Evolutionary conservation across 2,797 vertebrate species (phyloP).

Genomic region (Lacerta bilineata): DNA sequence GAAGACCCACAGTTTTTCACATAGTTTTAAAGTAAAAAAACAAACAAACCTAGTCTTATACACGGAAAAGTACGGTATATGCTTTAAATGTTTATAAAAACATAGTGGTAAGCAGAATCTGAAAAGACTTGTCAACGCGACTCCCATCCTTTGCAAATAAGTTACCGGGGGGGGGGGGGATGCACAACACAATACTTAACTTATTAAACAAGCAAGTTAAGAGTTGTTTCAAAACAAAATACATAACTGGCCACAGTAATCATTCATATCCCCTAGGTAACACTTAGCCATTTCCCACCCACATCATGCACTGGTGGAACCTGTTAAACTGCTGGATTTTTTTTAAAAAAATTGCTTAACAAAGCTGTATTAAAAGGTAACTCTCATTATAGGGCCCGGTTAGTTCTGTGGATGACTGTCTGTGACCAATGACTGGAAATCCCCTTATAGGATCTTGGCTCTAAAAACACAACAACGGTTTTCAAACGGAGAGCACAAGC

Average conservation of each 20-base stretch:
- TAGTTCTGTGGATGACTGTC: slow-evolving; percentile 21
- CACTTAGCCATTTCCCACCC: background rate
- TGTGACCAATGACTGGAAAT: slow-evolving; percentile 47
- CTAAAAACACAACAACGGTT: slow-evolving; percentile 31
- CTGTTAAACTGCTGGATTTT: slow-evolving; percentile 22
- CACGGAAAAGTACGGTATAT: background rate
- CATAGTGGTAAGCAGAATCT: background rate
- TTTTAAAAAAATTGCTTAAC: too few relatives aligned
- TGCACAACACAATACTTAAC: background rate
- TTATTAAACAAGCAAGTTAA: background rate
- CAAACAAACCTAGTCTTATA: too few relatives aligned
- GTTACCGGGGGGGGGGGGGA: background rate
- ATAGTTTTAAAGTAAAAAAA: too few relatives aligned
- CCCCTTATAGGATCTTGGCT: background rate
- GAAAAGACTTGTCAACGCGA: slow-evolving; percentile 14
- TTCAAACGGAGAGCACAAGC: slow-evolving; percentile 53
- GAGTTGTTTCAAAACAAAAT: slow-evolving; percentile 21
- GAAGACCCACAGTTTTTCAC: too few relatives aligned
- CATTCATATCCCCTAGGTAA: slow-evolving; percentile 25
- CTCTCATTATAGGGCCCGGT: background rate
- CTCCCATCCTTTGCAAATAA: slow-evolving; percentile 11
- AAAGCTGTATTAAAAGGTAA: background rate
- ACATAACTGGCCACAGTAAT: slow-evolving; percentile 27
- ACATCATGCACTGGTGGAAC: background rate
- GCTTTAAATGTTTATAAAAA: background rate